Base-by-base conservation (phyloP, 2,113 vertebrate species). In the Cathartes aura region DNA sequence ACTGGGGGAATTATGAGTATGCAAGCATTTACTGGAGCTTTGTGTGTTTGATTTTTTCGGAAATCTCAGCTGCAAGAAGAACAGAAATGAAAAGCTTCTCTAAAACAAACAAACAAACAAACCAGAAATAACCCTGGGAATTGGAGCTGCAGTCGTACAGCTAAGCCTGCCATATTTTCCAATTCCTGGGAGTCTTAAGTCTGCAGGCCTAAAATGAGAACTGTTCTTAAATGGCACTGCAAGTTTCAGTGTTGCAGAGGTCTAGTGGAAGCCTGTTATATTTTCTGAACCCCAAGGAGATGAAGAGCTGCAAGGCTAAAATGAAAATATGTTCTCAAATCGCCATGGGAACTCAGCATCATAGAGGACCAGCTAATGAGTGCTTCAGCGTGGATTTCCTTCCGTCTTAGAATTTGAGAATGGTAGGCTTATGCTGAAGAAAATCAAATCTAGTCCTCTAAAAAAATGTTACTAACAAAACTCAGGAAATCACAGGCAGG, bases 301-400 rank as follows among this genome's bases (percentile, higher is more conserved):
- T 76, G 38, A 81, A 82, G 40, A 89, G 23, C 68, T 48, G 21
- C 36, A 87, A 94, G n/a, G 38, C 38, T 80, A 82, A 94, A 93
- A 82, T 66, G 50, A 83, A 97, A 94, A 94, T 58, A 76, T 34
- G 26, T 82, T 89, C 53, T 85, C 32, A 71, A 67, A 75, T 95
- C 6, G 2, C 70, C 3, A 6, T 66, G 68, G 87, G 80, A 96
- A 79, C 71, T 75, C 70, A 59, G 29, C 6, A 5, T 48, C 47
- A 34, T 19, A 74, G 66, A 71, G 23, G 40, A 75, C 38, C 38
- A 80, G 13, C 30, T 87, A 64, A 63, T 1, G 0, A 84, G 34
- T 78, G 6, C 40, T 96, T 82, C 48, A 32, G 6, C 34, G 50
- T 42, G 48, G 24, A 63, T 89, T 91, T 93, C 43, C 20, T 80